Conservation (phyloP, 37 sponge, comb jelly and placozoan species). For the Halichondria panicea region DNA sequence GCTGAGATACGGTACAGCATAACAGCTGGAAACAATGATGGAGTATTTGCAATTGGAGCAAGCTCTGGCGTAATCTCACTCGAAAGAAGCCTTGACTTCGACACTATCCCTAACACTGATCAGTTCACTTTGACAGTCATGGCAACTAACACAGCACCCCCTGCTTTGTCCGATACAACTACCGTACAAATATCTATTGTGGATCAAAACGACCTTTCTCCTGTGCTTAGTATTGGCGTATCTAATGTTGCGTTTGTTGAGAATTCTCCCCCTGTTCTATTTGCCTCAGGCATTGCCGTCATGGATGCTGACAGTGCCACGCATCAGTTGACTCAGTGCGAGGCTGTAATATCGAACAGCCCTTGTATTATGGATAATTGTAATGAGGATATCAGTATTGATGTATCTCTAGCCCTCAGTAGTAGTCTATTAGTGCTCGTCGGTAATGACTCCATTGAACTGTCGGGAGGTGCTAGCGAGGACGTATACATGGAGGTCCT, state of each 20-base stretch:
- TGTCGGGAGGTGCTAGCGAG: conserved; percentile 24
- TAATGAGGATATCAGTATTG: conserved; percentile 22
- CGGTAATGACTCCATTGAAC: background rate
- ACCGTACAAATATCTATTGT: conserved; percentile 32
- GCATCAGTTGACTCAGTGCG: background rate
- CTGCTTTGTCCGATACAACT: conserved; percentile 20
- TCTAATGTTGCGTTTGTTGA: conserved; percentile 15
- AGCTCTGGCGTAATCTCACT: conserved; percentile 29
- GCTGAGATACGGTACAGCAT: conserved; percentile 27
- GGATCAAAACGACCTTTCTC: conserved; percentile 69
- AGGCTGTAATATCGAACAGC: background rate
- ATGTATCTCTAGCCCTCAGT: background rate
- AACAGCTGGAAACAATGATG: background rate
- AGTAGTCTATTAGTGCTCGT: background rate
- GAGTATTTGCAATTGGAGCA: background rate
- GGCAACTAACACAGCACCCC: conserved; percentile 49
- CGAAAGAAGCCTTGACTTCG: conserved; percentile 58
- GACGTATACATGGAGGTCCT: conserved; percentile 24
- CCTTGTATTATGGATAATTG: conserved; percentile 14
- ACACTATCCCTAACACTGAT: conserved; percentile 5
- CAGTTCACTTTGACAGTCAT: conserved; percentile 22
- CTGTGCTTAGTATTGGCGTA: conserved; percentile 26
- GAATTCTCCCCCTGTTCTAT: conserved; percentile 11
- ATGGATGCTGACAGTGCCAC: conserved; percentile 26
- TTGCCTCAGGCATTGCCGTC: conserved; percentile 23